A percentile compares a stretch with the other conserved stretches of the same genome.
Conservation (phyloP, 2,113 vertebrate genomes). For the Rhadina sibilatrix region DNA sequence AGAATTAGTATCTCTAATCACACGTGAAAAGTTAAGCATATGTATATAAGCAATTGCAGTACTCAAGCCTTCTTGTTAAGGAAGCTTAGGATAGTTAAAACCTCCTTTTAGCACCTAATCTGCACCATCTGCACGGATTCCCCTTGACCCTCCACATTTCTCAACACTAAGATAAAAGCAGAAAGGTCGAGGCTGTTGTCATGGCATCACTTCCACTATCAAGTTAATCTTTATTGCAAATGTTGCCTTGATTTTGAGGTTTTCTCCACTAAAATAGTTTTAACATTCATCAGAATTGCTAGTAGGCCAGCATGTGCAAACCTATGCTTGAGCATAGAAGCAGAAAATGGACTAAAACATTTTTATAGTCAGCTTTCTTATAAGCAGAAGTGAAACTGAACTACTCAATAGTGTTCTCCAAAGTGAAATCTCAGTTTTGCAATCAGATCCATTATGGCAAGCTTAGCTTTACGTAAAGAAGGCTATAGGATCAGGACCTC, state of each 20-base stretch:
- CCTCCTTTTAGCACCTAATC: background rate
- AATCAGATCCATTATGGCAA: background rate
- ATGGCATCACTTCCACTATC: background rate
- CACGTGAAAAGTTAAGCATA: background rate
- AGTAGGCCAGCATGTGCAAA: background rate
- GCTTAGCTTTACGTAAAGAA: background rate
- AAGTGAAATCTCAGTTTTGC: background rate
- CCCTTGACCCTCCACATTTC: background rate
- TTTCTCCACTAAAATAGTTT: background rate
- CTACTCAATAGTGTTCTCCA: background rate
- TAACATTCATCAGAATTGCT: background rate
- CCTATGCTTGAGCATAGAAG: background rate
- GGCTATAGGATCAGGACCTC: background rate
- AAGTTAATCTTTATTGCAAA: background rate
- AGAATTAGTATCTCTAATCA: background rate
- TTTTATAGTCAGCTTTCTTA: background rate
- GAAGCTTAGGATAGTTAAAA: conserved; percentile 1
- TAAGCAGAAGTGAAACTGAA: background rate
- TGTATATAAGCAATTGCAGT: background rate
- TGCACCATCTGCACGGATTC: background rate
- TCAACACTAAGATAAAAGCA: background rate
- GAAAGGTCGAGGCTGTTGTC: background rate
- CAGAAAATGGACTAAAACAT: background rate
- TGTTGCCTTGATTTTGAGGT: background rate
- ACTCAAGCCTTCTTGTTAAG: background rate